phyloP scores from a whole-genome alignment of 2,113 vertebrate genomes.

The Gambusia affinis region DNA sequence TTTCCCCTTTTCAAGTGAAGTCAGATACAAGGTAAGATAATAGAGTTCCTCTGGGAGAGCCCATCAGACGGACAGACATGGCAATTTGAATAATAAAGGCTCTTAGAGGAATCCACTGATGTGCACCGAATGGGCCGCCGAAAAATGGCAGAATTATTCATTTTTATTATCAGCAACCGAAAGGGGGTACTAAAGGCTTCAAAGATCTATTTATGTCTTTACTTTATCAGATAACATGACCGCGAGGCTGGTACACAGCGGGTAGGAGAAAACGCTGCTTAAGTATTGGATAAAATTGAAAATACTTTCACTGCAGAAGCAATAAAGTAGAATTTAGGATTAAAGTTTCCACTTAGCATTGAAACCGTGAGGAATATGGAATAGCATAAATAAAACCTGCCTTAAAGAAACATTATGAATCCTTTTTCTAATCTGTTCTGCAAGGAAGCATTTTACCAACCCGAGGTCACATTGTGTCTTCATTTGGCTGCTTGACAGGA shows the following conservation, averaged over 20 bases:
- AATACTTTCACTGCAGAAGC: neutral
- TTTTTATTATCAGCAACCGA: slow-evolving; percentile 60
- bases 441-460: slow-evolving; percentile 42
- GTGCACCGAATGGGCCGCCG: slow-evolving; percentile 33
- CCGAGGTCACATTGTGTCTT: slow-evolving; percentile 50
- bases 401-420: slow-evolving; percentile 35
- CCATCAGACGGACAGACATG: slow-evolving; percentile 65
- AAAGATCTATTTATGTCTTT: slow-evolving; percentile 55
- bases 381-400: slow-evolving; percentile 21
- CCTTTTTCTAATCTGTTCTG: slow-evolving; percentile 54
- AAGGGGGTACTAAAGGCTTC: slow-evolving; percentile 47
- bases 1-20: slow-evolving; percentile 40
- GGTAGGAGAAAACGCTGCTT: slow-evolving; percentile 26
- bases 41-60: slow-evolving; percentile 33
- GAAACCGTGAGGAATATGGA: neutral
- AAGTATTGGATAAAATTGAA: slow-evolving; percentile 18
- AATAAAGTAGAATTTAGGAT: neutral
- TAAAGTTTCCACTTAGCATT: neutral
- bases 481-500: slow-evolving; percentile 36
- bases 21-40: slow-evolving; percentile 43
- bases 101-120: slow-evolving; percentile 51
- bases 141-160: slow-evolving; percentile 49
- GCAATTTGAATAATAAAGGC: slow-evolving; percentile 72
- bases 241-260: slow-evolving; percentile 12
- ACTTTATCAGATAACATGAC: slow-evolving; percentile 47